These are phyloP conservation scores for Pteropus alecto DNA, from an alignment of 2,113 vertebrate genomes.

Conservation along the genomic window DNA sequence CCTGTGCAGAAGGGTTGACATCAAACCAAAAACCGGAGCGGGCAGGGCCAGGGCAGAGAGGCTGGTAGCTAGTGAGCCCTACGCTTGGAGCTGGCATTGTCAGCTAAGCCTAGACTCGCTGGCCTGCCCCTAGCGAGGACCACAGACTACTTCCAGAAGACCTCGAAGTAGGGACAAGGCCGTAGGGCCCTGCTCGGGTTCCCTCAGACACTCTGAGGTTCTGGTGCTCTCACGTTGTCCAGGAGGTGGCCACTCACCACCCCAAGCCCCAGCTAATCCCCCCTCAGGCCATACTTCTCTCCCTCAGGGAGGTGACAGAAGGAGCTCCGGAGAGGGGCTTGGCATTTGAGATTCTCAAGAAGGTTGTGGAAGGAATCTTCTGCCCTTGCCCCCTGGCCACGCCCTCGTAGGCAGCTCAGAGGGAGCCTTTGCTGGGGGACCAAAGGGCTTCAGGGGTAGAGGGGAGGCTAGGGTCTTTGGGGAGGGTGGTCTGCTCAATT, in stretches of 20 bases:
- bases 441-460: not conserved
- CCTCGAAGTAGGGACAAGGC: not conserved
- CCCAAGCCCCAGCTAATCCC: not conserved
- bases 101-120: not conserved
- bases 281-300: not conserved
- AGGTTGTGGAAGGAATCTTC: constrained; percentile 1
- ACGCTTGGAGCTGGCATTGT: not conserved
- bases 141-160: not conserved
- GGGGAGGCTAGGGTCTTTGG: not conserved
- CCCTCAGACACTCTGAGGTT: not conserved
- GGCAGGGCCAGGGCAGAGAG: not conserved
- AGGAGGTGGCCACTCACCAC: not conserved
- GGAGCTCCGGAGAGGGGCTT: not conserved
- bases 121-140: not conserved
- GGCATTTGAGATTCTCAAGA: not conserved
- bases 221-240: not conserved
- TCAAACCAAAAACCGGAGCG: constrained; percentile 48
- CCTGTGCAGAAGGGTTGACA: not conserved
- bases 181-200: not conserved
- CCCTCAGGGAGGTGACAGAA: not conserved
- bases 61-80: not conserved
- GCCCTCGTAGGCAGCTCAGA: not conserved
- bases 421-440: not conserved
- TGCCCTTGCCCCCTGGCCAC: not conserved
- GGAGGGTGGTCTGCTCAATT: not conserved